These are phyloP conservation scores for Rousettus leschenaultii DNA, from an alignment of 2,113 vertebrate species.

Conservation along the genomic window DNA sequence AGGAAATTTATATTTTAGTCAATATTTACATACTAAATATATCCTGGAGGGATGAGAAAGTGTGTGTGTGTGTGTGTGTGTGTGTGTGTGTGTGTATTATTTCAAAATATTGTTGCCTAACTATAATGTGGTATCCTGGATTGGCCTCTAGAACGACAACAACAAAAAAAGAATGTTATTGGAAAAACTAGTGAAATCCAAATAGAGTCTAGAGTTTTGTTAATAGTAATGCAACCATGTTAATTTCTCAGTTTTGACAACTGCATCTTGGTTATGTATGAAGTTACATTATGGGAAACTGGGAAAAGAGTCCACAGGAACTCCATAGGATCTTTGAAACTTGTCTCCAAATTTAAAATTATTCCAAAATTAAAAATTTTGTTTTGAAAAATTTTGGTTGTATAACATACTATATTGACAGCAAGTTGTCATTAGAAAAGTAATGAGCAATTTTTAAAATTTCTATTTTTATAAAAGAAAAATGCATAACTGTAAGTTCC, in stretches of 20 bases:
- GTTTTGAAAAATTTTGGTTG: neutral
- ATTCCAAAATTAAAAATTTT: neutral
- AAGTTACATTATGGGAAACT: neutral
- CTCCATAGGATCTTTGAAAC: neutral
- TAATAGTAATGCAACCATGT: neutral
- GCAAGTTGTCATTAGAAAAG: neutral
- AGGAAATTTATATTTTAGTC: slow-evolving; percentile 24
- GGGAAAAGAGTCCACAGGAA: neutral
- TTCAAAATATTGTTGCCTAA: slow-evolving; percentile 10
- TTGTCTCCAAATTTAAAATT: neutral
- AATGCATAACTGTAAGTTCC: neutral
- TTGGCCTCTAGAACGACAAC: neutral
- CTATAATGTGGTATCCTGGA: neutral
- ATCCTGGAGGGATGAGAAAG: neutral
- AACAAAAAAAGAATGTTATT: neutral
- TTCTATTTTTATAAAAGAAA: slow-evolving; percentile 22
- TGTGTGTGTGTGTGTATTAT: neutral
- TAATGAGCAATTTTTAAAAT: neutral
- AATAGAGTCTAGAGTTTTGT: neutral
- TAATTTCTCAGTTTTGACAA: neutral
- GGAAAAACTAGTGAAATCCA: neutral
- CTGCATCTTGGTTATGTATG: neutral
- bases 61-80: neutral
- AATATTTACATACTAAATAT: slow-evolving; percentile 17
- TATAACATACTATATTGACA: neutral